These are phyloP conservation scores for Chloebia gouldiae DNA, from an alignment of 2,113 vertebrate species.

Conservation along the genomic window DNA sequence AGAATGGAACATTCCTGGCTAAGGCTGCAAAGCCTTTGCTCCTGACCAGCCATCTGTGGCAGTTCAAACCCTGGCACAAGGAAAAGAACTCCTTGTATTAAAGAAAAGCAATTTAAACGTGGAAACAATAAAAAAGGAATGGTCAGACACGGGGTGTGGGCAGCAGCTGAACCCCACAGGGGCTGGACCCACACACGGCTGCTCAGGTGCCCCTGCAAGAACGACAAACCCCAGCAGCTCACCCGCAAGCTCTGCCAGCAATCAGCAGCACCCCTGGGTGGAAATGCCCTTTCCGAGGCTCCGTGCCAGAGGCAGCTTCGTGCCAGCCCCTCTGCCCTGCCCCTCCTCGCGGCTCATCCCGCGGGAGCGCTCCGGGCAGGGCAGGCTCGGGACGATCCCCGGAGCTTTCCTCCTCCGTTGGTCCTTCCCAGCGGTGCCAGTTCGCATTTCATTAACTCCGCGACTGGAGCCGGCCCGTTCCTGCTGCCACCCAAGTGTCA, in stretches of 20 bases:
- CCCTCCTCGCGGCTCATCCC: neutral
- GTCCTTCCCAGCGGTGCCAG: slow-evolving; percentile 34
- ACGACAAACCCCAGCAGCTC: fast-evolving
- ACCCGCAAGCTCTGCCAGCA: neutral
- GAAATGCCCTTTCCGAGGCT: neutral
- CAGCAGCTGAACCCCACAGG: neutral
- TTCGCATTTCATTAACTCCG: slow-evolving; percentile 68
- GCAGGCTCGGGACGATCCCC: fast-evolving
- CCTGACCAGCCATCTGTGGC: neutral
- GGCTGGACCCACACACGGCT: neutral
- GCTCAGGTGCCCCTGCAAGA: neutral
- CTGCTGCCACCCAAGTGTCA: slow-evolving; percentile 53
- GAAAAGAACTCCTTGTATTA: neutral
- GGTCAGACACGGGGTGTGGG: neutral
- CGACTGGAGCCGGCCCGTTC: slow-evolving; percentile 50
- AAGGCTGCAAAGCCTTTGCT: neutral
- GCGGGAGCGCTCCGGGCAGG: fast-evolving
- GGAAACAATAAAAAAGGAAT: no score
- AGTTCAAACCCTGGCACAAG: neutral
- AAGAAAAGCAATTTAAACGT: neutral
- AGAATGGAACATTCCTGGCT: neutral
- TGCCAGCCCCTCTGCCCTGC: neutral
- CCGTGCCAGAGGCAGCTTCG: fast-evolving
- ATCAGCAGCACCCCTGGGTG: neutral
- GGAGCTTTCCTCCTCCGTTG: neutral